phyloP scores from a whole-genome alignment of 2,797 vertebrate genomes.

The Natrix natrix region DNA sequence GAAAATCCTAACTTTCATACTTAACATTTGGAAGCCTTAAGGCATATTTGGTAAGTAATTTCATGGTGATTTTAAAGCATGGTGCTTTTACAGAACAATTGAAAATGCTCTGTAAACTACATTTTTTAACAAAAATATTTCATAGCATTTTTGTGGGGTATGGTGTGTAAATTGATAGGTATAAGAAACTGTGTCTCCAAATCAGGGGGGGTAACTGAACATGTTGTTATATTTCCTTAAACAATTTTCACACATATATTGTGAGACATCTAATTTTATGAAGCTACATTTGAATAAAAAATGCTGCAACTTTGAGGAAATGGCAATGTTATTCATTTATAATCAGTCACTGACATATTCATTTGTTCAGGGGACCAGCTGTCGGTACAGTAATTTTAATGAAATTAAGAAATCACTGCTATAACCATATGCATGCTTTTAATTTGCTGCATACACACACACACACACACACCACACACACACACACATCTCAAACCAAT shows the following conservation, averaged over 20 bases:
- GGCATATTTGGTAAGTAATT: constrained; percentile 50
- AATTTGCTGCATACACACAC: constrained; percentile 39
- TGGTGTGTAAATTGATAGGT: background rate
- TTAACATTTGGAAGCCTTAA: constrained; percentile 37
- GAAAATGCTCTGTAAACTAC: constrained; percentile 25
- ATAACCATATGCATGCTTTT: constrained; percentile 63
- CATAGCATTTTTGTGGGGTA: constrained; percentile 12
- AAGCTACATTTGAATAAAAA: constrained; percentile 42
- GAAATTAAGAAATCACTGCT: constrained; percentile 69
- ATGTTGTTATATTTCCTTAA: constrained; percentile 14
- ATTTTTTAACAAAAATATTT: background rate
- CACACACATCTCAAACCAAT: constrained; percentile 34
- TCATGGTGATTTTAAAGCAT: constrained; percentile 42
- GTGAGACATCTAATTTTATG: background rate
- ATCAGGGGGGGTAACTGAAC: constrained; percentile 17
- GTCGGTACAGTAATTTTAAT: constrained; percentile 64
- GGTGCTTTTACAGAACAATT: too few relatives aligned
- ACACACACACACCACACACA: too few relatives aligned
- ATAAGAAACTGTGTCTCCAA: constrained; percentile 4
- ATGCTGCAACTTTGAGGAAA: constrained; percentile 46
- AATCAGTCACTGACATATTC: constrained; percentile 56
- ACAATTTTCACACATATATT: constrained; percentile 7
- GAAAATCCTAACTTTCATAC: constrained; percentile 44
- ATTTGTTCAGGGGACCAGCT: constrained; percentile 66
- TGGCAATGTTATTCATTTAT: constrained; percentile 54